A percentile compares a stretch with the other conserved stretches of the same genome.
Conservation (phyloP, 2,797 vertebrate species). For the Sparidentex hasta region DNA sequence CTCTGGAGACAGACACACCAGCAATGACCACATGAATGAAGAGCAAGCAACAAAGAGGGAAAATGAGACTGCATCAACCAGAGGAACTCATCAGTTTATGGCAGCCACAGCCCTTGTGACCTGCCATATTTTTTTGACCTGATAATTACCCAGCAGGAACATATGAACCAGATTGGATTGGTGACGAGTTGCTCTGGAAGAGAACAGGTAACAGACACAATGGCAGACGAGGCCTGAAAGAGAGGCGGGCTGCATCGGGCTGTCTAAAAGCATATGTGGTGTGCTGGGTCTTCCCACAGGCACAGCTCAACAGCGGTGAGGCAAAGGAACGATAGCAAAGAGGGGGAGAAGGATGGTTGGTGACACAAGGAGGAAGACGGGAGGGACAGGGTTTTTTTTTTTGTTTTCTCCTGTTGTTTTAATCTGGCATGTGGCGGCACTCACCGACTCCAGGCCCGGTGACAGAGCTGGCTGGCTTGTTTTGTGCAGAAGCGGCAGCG, state of each 20-base stretch:
- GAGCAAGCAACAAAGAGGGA: slow-evolving; percentile 64
- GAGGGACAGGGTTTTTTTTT: slow-evolving; percentile 60
- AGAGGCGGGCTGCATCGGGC: slow-evolving; percentile 57
- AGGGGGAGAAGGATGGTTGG: slow-evolving; percentile 60
- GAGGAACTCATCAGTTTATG: slow-evolving; percentile 63
- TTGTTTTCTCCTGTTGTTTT: slow-evolving; percentile 18
- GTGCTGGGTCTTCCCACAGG: slow-evolving; percentile 33
- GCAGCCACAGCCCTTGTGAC: slow-evolving; percentile 6
- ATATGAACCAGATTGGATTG: slow-evolving; percentile 18
- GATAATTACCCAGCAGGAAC: background rate
- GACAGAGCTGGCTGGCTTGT: slow-evolving; percentile 90
- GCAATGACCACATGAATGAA: slow-evolving; percentile 65
- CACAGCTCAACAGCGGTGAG: slow-evolving; percentile 65
- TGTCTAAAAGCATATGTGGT: slow-evolving; percentile 44
- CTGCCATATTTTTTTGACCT: slow-evolving; percentile 5
- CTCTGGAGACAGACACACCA: slow-evolving; percentile 39
- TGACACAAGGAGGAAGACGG: slow-evolving; percentile 71
- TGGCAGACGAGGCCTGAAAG: slow-evolving; percentile 43
- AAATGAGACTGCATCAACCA: slow-evolving; percentile 43
- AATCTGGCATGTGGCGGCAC: slow-evolving; percentile 83
- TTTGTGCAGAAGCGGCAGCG: slow-evolving; percentile 88
- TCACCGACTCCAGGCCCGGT: slow-evolving; percentile 91
- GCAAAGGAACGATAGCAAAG: slow-evolving; percentile 53
- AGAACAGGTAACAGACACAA: slow-evolving; percentile 43
- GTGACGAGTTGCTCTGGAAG: slow-evolving; percentile 65